Percentiles rank a stretch among this genome's conserved stretches.
These are phyloP conservation scores for Calonectris borealis DNA, from an alignment of 2,113 vertebrate species.

Conservation along the genomic window DNA sequence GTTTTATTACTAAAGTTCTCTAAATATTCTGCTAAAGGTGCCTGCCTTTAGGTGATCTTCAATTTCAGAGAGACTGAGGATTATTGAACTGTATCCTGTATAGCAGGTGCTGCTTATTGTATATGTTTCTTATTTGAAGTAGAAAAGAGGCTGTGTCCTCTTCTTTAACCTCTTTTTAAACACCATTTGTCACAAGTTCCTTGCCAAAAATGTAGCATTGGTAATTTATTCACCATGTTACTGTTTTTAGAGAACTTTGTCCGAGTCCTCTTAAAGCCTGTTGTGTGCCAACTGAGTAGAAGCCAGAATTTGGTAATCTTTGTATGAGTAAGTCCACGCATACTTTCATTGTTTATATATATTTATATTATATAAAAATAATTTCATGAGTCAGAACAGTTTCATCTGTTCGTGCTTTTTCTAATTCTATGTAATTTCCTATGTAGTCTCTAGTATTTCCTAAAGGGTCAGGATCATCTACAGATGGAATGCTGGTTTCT, in stretches of 20 bases:
- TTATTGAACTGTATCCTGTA: background rate
- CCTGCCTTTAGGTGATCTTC: background rate
- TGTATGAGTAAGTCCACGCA: background rate
- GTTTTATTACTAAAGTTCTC: background rate
- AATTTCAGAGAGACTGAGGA: background rate
- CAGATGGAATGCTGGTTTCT: background rate
- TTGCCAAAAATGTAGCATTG: background rate
- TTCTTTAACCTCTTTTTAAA: background rate
- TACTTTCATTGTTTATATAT: background rate
- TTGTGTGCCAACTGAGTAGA: background rate
- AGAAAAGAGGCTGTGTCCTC: background rate
- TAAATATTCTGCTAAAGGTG: background rate
- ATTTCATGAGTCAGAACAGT: background rate
- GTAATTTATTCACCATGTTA: background rate
- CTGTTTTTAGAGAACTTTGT: background rate
- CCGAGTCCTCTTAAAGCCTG: background rate
- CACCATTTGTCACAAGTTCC: background rate
- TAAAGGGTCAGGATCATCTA: background rate
- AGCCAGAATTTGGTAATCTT: background rate
- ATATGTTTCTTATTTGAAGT: background rate
- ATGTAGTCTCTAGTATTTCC: background rate
- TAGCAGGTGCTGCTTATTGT: background rate
- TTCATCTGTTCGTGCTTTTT: background rate
- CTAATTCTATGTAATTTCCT: background rate
- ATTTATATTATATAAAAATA: background rate